Conservation (phyloP, 2,113 vertebrate genomes). For the Orthochromis indermauri region DNA sequence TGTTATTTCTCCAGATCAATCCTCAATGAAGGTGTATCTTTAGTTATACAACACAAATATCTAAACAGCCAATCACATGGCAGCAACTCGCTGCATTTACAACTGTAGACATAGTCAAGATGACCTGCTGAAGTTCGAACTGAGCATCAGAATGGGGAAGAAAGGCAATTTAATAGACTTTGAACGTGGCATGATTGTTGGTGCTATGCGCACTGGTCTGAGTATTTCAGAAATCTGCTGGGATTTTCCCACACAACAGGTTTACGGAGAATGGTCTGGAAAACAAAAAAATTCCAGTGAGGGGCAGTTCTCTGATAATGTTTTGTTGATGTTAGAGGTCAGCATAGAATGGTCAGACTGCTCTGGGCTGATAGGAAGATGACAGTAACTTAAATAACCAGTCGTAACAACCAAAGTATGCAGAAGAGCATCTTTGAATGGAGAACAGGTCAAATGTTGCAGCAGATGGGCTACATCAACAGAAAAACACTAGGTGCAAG, state of each 20-base stretch:
- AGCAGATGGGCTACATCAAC: background rate
- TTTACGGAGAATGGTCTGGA: background rate
- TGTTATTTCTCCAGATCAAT: background rate
- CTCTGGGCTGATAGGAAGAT: background rate
- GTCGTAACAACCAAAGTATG: background rate
- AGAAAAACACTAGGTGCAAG: background rate
- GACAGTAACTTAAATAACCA: background rate
- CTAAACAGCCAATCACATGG: background rate
- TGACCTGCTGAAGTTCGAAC: background rate
- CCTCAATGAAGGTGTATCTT: background rate
- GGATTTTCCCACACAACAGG: background rate
- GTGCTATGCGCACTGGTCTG: background rate
- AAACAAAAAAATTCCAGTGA: accelerated
- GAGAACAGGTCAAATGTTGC: background rate
- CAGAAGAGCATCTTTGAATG: background rate
- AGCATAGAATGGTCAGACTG: background rate
- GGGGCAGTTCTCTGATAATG: background rate
- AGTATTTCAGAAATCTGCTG: background rate
- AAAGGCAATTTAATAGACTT: background rate
- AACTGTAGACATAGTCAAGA: background rate
- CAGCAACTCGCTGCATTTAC: background rate
- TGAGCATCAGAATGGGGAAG: background rate
- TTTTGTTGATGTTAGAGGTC: background rate
- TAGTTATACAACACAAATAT: background rate
- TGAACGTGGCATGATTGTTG: background rate